A percentile compares a stretch with the other conserved stretches of the same genome.
Evolutionary conservation across 2,113 vertebrate genomes (phyloP).

Genomic region (Tonatia bakeri): DNA sequence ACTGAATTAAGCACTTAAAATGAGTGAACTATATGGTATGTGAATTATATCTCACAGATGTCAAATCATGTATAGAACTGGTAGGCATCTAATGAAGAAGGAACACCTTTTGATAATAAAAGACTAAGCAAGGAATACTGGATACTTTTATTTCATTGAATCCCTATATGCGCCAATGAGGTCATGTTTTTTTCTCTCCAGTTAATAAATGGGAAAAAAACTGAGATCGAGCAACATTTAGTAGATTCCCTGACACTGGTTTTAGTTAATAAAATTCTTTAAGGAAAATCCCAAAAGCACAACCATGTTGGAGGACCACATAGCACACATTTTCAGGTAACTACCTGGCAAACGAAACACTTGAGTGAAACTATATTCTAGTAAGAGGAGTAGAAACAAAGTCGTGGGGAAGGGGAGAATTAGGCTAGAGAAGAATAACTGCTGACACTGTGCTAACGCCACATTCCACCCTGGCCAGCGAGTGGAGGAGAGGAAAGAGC

Average conservation of each 20-base stretch:
- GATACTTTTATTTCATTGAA: neutral
- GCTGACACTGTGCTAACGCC: neutral
- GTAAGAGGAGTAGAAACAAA: neutral
- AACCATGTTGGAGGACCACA: neutral
- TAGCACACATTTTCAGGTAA: neutral
- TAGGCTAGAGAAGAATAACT: neutral
- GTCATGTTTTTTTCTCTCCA: neutral
- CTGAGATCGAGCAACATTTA: neutral
- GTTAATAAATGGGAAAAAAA: conserved; percentile 14
- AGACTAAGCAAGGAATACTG: neutral
- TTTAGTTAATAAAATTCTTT: neutral
- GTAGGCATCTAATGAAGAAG: neutral
- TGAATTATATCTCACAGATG: neutral
- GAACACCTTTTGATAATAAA: neutral
- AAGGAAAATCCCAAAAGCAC: neutral
- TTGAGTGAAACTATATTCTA: neutral
- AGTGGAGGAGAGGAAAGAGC: neutral
- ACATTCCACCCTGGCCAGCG: neutral
- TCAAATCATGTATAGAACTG: neutral
- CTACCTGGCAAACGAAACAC: neutral
- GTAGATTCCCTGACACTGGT: neutral
- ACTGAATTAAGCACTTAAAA: neutral
- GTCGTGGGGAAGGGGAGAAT: neutral
- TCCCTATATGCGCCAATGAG: neutral
- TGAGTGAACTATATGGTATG: no score